Percentiles rank a stretch among this genome's conserved stretches.
Evolutionary conservation across 2,888 invertebrate genomes (phyloP).

Genomic region (Dicyrtomina minuta): DNA sequence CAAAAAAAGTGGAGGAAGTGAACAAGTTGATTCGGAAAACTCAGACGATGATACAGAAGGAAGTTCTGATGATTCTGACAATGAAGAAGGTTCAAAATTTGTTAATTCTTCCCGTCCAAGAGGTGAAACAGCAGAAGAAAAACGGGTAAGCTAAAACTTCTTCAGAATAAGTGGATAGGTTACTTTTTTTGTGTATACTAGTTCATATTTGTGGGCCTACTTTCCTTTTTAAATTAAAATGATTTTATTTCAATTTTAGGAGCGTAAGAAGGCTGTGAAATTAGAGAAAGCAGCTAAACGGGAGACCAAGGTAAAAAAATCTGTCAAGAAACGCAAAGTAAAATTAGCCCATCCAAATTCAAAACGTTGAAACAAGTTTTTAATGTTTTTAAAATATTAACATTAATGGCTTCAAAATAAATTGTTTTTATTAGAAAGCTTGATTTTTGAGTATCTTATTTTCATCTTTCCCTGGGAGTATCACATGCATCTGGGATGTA

Average conservation of each 20-base stretch:
- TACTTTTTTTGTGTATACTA: neutral
- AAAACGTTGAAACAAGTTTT: constrained; percentile 50
- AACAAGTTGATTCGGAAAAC: too few species aligned
- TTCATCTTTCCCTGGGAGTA: neutral
- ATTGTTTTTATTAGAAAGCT: too few species aligned
- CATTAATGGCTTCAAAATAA: too few species aligned
- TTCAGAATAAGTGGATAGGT: neutral
- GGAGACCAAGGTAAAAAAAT: constrained; percentile 87
- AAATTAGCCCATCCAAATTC: constrained; percentile 60
- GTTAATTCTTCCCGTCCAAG: constrained; percentile 55
- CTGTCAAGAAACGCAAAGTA: constrained; percentile 86
- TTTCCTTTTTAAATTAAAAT: constrained; percentile 4
- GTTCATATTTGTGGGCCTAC: neutral
- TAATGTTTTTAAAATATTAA: too few species aligned
- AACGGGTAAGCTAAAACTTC: constrained; percentile 55
- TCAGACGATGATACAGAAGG: constrained; percentile 42
- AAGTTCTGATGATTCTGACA: constrained; percentile 30
- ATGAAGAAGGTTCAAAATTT: constrained; percentile 55
- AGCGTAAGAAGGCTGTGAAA: constrained; percentile 84
- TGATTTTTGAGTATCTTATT: neutral
- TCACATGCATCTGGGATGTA: neutral
- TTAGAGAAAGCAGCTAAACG: constrained; percentile 84
- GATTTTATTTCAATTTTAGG: constrained; percentile 56
- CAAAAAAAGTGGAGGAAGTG: constrained; percentile 33
- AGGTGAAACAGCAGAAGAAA: constrained; percentile 59